Base-by-base conservation (phyloP, 2,797 vertebrate species). In the Tympanoctomys barrerae region DNA sequence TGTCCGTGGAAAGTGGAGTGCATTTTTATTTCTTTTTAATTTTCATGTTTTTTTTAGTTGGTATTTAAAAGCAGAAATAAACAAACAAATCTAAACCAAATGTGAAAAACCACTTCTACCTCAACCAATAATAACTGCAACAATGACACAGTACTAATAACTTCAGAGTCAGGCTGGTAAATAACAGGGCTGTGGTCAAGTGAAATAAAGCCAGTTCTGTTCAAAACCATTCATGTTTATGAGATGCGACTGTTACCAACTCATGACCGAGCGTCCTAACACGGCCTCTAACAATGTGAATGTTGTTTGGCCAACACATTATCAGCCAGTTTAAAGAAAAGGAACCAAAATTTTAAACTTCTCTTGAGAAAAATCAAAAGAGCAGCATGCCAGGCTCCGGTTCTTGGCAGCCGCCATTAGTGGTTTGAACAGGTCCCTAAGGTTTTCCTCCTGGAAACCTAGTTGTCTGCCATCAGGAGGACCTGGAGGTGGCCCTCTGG, bases 201-300 rank as follows among this genome's bases (percentile, higher is more conserved):
- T 31, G 31, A 94, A 85, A 93, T 42, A 95, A 96, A 90, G 83
- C 59, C 77, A 64, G 68, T 90, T 86, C 71, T 94, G 92, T 94
- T 92, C 39, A 61, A 86, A 92, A 73, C 33, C 87, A 46, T 78
- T 83, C 64, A 28, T 82, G 46, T 36, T 80, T 89, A n/a, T 71
- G 77, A 75, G 64, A 86, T 31, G 94, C 66, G 75, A 68, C 12
- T 62, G 81, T 75, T 62, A n/a, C 42, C 66, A 26, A 71, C 61
- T 54, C 52, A 89, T 24, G 24, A 6, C 31, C 7, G 33, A 46
- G 87, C 80, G 73, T 87, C 61, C 52, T 59, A 75, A 42, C 13
- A 49, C 28, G 78, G 87, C 42, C 71, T 87, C 57, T 73, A 78
- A 95, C 79, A 90, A 89, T 86, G 59, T n/a, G 77, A 95, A 24